Percentiles rank a stretch among this genome's conserved stretches.
phyloP scores from a whole-genome alignment of 2,113 vertebrate genomes.

The Muntiacus muntjak region DNA sequence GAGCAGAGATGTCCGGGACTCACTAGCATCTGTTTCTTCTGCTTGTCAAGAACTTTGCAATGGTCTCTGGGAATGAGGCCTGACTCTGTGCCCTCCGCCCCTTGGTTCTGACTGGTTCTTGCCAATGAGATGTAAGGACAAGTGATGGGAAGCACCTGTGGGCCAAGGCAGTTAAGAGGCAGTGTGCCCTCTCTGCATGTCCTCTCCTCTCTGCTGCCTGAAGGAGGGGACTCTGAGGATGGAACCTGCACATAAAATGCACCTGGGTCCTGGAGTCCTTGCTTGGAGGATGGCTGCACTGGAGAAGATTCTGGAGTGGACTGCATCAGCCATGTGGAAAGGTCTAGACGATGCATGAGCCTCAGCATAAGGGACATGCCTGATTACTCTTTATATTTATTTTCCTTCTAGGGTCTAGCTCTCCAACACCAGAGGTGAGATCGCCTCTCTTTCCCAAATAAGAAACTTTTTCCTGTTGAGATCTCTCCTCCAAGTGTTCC shows the following conservation, averaged over 20 bases:
- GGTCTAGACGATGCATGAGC: no score
- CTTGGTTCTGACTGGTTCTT: neutral
- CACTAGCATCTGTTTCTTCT: neutral
- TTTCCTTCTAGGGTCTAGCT: neutral
- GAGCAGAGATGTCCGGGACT: neutral
- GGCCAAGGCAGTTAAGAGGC: neutral
- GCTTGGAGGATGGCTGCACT: neutral
- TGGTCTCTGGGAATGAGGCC: neutral
- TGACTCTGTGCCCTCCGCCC: neutral
- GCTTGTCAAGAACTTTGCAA: neutral
- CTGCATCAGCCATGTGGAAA: neutral
- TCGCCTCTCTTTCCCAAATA: neutral
- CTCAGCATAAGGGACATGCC: neutral
- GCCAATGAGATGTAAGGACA: neutral
- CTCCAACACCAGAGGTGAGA: neutral
- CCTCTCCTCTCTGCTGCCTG: neutral
- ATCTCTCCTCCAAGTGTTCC: neutral
- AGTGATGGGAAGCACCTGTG: neutral
- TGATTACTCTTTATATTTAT: neutral
- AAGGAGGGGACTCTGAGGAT: neutral
- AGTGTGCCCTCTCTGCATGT: neutral
- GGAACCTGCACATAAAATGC: neutral
- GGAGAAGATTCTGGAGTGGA: neutral
- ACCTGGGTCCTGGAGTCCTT: neutral
- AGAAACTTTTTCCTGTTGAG: neutral